Conservation (phyloP, 2,113 vertebrate species). For the Tragelaphus scriptus region DNA sequence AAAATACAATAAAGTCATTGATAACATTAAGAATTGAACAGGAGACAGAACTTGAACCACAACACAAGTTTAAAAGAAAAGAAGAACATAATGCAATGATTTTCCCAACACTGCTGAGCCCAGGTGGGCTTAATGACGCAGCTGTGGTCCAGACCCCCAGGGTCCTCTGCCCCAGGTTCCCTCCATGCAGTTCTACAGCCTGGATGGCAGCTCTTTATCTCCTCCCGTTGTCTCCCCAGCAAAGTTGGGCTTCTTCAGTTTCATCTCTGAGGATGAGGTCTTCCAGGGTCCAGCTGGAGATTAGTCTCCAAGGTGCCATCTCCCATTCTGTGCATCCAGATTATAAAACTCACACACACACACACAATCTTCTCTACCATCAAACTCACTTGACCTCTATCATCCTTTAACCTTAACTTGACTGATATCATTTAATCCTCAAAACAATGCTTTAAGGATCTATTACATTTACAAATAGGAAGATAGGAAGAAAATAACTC, state of each 20-base stretch:
- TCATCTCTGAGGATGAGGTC: background rate
- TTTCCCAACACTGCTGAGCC: accelerated
- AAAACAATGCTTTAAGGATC: background rate
- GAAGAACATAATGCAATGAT: background rate
- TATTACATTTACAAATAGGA: accelerated
- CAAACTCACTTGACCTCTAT: accelerated
- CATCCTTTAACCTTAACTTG: background rate
- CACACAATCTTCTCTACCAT: no score
- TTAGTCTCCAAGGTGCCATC: background rate
- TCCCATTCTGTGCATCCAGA: background rate
- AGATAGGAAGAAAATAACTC: background rate
- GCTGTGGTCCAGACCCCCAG: accelerated
- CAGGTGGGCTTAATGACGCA: accelerated
- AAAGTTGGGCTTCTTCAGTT: accelerated
- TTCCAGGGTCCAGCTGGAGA: background rate
- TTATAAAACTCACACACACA: background rate
- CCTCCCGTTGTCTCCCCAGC: accelerated
- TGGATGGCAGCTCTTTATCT: background rate
- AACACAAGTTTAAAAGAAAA: accelerated
- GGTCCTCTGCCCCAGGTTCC: accelerated
- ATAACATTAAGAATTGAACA: background rate
- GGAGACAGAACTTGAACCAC: background rate
- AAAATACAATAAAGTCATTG: background rate
- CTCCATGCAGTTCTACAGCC: accelerated
- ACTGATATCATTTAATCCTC: background rate